Percentiles rank a stretch among this genome's conserved stretches.
Evolutionary conservation across 2,888 invertebrate genomes (phyloP).

Genomic region (Ceriagrion tenellum): DNA sequence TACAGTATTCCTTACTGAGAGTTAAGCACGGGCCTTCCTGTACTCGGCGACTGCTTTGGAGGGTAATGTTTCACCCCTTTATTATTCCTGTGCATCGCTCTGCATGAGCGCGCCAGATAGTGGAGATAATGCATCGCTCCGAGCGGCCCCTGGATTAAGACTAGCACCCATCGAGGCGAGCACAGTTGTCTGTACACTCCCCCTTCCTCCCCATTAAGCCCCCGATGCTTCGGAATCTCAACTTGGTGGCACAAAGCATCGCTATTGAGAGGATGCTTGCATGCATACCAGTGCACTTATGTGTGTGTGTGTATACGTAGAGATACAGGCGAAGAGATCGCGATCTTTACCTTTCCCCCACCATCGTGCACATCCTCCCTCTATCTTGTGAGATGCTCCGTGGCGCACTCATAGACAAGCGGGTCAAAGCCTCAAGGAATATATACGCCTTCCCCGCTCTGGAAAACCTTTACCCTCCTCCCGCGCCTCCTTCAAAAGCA

Average conservation of each 20-base stretch:
- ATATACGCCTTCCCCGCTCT: neutral
- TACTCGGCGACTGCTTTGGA: neutral
- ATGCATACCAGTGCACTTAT: neutral
- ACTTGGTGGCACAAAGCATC: neutral
- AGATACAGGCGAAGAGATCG: neutral
- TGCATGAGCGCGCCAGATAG: neutral
- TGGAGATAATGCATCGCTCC: neutral
- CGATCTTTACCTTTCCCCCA: neutral
- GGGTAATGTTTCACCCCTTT: neutral
- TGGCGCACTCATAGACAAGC: conserved; percentile 55
- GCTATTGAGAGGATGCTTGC: neutral
- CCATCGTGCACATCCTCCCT: conserved; percentile 10
- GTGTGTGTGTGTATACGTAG: neutral
- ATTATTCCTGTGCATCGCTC: neutral
- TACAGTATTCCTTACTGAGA: neutral
- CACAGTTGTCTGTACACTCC: neutral
- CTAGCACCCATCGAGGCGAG: neutral
- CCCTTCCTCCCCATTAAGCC: neutral
- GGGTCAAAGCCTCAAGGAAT: conserved; percentile 19
- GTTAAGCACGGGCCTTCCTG: neutral
- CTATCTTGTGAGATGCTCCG: neutral
- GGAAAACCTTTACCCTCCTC: neutral
- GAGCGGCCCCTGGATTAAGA: neutral
- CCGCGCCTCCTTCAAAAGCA: neutral
- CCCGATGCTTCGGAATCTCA: neutral